Conservation (phyloP, 2,888 invertebrate genomes). For the Operophtera brumata region DNA sequence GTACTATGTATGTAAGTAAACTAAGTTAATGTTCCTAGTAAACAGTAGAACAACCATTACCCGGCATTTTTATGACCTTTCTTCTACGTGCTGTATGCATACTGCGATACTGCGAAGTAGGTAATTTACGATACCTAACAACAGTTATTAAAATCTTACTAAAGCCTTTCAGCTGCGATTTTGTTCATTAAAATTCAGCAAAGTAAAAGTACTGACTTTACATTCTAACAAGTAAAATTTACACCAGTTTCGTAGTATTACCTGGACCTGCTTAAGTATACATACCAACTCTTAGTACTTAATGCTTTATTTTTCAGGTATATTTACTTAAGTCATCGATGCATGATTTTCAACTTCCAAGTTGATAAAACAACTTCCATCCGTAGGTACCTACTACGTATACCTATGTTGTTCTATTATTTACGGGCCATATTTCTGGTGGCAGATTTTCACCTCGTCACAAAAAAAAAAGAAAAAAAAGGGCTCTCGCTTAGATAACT, state of each 20-base stretch:
- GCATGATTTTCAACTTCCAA: too few species aligned
- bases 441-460: too few species aligned
- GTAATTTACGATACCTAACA: neutral
- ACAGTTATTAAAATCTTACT: neutral
- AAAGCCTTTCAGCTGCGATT: neutral
- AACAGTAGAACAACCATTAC: neutral
- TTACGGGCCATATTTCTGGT: too few species aligned
- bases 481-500: too few species aligned
- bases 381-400: too few species aligned
- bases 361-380: too few species aligned
- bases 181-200: constrained; percentile 5
- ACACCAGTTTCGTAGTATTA: neutral
- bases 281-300: too few species aligned
- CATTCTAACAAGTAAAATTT: constrained; percentile 2
- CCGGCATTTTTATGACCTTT: neutral
- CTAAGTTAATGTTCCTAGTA: neutral
- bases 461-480: too few species aligned
- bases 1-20: neutral
- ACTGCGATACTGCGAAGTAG: neutral
- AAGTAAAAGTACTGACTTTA: constrained; percentile 16
- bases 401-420: too few species aligned
- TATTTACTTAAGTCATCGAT: too few species aligned
- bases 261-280: too few species aligned
- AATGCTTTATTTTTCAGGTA: too few species aligned
- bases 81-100: neutral